Base-by-base conservation (phyloP, 2,113 vertebrate genomes). In the Pogonocichla stellata region DNA sequence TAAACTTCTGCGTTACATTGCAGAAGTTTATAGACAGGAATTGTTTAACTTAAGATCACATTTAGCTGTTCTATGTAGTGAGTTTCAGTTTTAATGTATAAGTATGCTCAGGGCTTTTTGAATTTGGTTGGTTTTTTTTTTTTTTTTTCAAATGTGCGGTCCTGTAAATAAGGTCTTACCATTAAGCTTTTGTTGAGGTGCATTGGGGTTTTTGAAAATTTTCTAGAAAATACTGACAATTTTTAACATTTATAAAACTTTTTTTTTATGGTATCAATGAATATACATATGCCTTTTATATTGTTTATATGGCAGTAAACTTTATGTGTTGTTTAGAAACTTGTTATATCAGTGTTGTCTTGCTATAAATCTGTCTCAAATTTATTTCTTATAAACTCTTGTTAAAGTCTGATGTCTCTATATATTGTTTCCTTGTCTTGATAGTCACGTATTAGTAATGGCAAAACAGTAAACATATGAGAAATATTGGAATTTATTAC, bases 71-170 rank as follows among this genome's bases (percentile, higher is more conserved):
- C 20, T 67, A 2, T n/a, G 33, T 8, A 7, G 14, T 43, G 67
- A 54, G 19, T 58, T 95, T 73, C 73, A 4, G 18, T 80, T 82
- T 73, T 54, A 48, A 57, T 42, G 34, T 24, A 2, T 23, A 38
- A 70, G 9, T 54, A 33, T 65, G 42, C 6, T 48, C 15, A 19
- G 8, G 10, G 22, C 8, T n/a, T 19, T 56, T 56, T 31, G 9
- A 26, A 7, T 7, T 38, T 54, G 17, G 8, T 36, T 36, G n/a
- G n/a, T n/a, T 36, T 36, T 36, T 6, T 19, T 14, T 45, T 5
- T 33, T 15, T 33, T 40, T 25, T 56, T 56, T 28, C 1, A 51
- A 47, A 13, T 77, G 33, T 38, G 3, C 2, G 2, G 0, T 54
- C 17, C 15, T 56, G 13, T 66, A 86, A 54, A 50, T 48, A 60